Evolutionary conservation across 2,888 invertebrate species (phyloP), one percentile per base, ranked within the genome.

Genomic region (Himalopsyche kuldschensis): DNA sequence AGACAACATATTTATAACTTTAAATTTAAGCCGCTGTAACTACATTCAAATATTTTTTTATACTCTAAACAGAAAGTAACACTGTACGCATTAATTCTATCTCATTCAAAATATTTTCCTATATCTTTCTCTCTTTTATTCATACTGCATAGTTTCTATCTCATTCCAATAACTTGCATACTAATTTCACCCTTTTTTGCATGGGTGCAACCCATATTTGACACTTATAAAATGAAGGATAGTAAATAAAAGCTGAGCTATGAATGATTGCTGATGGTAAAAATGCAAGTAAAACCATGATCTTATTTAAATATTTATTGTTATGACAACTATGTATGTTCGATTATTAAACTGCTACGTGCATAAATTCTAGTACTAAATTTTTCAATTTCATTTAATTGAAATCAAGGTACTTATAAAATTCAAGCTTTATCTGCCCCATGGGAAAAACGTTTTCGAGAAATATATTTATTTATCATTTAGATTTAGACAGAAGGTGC

Each of bases 101-200:
- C 46, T 63, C 78, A 83, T 83, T 83, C 83, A 81, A 83, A 83
- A 83, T 81, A 81, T 83, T 83, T 80, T 75, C 32, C 32, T 63
- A 55, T 78, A 41, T n/a, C 32, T 5, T 24, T 41, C 41, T 35
- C 78, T 8, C 17, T 41, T 78, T 78, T 24, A 78, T 27, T 41
- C 41, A 27, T 47, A n/a, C n/a, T 27, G 27, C 20, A 27, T 80
- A 75, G 69, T 69, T 75, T 41, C 11, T 63, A 24, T 75, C 30
- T 75, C 41, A 24, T 41, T 35, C 80, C 24, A 27, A 69, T 69
- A 55, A 55, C 20, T 20, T 55, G 55, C 20, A 55, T 55, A 55
- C 55, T 55, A 55, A 55, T 55, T 55, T 55, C 46, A 77, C 81
- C 77, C 77, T 32, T 46, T 63, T 82, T 79, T 69, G 47, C 47